phyloP scores from a whole-genome alignment of 2,797 vertebrate species.

The Ficedula albicollis region DNA sequence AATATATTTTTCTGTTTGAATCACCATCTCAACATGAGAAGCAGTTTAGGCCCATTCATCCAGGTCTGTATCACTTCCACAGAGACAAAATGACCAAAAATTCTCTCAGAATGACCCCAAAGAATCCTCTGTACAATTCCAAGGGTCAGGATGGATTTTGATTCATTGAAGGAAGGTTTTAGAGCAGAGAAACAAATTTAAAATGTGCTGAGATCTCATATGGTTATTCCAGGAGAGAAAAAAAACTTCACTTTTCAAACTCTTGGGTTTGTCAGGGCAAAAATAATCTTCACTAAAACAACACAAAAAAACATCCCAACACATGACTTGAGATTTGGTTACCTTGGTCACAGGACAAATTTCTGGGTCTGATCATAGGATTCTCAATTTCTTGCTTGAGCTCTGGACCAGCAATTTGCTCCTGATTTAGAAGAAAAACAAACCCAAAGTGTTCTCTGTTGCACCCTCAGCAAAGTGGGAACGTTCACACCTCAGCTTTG shows the following conservation, averaged over 20 bases:
- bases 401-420: neutral
- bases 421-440: neutral
- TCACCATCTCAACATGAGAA: neutral
- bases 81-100: neutral
- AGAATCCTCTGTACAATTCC: neutral
- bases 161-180: neutral
- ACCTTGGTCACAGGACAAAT: neutral
- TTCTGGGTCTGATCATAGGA: neutral
- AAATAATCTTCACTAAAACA: neutral
- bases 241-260: neutral
- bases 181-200: neutral
- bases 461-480: neutral
- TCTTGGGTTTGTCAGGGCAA: neutral
- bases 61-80: neutral
- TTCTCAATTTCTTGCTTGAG: neutral
- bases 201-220: neutral
- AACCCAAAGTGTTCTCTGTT: neutral
- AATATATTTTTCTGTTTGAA: neutral
- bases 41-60: neutral
- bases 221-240: neutral
- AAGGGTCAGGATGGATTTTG: neutral
- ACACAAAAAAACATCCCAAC: neutral
- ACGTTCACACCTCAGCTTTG: neutral
- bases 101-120: neutral
- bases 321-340: neutral